phyloP scores from a whole-genome alignment of 2,888 invertebrate genomes.

The Eudemis profundana region DNA sequence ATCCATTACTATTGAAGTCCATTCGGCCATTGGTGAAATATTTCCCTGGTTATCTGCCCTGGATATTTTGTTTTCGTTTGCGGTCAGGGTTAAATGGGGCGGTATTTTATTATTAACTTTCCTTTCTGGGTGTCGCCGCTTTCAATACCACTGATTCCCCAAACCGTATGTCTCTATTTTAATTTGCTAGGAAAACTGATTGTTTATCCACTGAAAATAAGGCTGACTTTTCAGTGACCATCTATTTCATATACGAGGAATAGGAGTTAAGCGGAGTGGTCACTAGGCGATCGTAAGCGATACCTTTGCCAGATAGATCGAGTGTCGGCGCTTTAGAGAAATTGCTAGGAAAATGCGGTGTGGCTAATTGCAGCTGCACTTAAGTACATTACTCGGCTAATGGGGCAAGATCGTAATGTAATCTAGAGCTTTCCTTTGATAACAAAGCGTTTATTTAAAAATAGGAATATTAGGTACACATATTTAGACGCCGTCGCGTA shows the following conservation, averaged over 20 bases:
- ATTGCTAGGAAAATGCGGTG: constrained; percentile 31
- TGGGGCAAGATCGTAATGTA: constrained; percentile 9
- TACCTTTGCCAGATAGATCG: constrained; percentile 37
- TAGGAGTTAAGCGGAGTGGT: constrained; percentile 6
- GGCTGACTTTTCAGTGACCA: not conserved
- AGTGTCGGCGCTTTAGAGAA: constrained; percentile 40
- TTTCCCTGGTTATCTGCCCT: constrained; percentile 36
- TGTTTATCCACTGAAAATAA: not conserved
- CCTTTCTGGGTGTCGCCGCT: constrained; percentile 70
- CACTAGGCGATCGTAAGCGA: constrained; percentile 40
- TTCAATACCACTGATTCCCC: constrained; percentile 35
- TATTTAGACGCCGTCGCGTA: too few species aligned
- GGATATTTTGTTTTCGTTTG: constrained; percentile 47
- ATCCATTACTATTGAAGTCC: constrained; percentile 37
- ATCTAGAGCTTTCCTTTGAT: not conserved
- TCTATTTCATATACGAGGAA: not conserved
- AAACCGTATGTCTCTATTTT: not conserved
- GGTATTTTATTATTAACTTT: constrained; percentile 71
- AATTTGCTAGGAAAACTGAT: not conserved
- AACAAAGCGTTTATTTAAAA: not conserved
- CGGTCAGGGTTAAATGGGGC: constrained; percentile 62
- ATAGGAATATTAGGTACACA: too few species aligned
- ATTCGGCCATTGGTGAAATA: constrained; percentile 42
- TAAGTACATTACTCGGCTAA: constrained; percentile 14
- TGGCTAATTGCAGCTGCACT: constrained; percentile 30